These are phyloP conservation scores for Drosophila kepulauana DNA, from an alignment of 1,140 invertebrate species.

Conservation along the genomic window DNA sequence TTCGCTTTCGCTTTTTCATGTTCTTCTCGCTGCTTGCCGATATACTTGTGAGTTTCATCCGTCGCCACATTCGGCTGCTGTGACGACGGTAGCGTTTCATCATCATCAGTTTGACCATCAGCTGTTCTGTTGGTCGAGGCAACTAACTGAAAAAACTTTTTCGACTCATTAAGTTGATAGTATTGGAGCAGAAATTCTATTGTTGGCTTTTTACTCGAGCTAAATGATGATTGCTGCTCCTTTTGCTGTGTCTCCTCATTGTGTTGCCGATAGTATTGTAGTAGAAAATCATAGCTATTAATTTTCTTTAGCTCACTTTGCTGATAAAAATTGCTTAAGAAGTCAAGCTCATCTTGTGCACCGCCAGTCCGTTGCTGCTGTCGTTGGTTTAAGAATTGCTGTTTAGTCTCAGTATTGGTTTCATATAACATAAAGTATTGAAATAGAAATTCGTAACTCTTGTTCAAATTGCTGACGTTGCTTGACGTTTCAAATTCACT, in stretches of 20 bases:
- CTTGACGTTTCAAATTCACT: constrained; percentile 42
- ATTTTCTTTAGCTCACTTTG: constrained; percentile 74
- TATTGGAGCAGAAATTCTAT: constrained; percentile 82
- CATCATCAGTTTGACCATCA: constrained; percentile 56
- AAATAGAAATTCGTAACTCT: constrained; percentile 73
- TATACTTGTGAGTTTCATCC: constrained; percentile 37
- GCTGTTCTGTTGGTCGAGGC: constrained; percentile 79
- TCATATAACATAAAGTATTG: constrained; percentile 82
- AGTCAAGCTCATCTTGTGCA: constrained; percentile 69
- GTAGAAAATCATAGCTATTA: constrained; percentile 78
- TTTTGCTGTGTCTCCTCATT: constrained; percentile 37
- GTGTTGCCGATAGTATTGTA: constrained; percentile 75
- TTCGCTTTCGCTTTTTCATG: constrained; percentile 18
- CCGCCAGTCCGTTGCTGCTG: constrained; percentile 41
- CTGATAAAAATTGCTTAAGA: constrained; percentile 77
- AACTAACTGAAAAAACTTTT: constrained; percentile 85
- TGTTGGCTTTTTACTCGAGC: constrained; percentile 66
- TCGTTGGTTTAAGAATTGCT: constrained; percentile 68
- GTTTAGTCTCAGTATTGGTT: constrained; percentile 63
- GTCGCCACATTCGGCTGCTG: constrained; percentile 53
- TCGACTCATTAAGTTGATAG: constrained; percentile 83
- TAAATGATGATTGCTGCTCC: constrained; percentile 44
- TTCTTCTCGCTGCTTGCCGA: constrained; percentile 30
- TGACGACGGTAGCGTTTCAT: constrained; percentile 45
- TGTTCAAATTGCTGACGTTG: constrained; percentile 25